Percentiles rank a stretch among this genome's conserved stretches.
Evolutionary conservation across 2,888 invertebrate species (phyloP).

Genomic region (Actias luna): DNA sequence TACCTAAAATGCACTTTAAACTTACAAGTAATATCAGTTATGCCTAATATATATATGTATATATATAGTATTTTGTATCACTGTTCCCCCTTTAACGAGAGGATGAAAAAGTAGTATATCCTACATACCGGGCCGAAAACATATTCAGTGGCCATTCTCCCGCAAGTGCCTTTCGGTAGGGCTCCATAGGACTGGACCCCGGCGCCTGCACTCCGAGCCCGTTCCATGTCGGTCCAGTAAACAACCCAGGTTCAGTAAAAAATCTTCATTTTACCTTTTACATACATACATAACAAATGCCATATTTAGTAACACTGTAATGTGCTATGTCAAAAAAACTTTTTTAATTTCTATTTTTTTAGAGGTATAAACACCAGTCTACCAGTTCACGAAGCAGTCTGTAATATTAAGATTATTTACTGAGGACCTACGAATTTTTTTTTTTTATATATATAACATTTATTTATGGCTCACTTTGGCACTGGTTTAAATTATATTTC

Average conservation of each 20-base stretch:
- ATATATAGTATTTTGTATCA: slow-evolving; percentile 70
- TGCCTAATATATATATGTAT: no score
- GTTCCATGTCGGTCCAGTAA: neutral
- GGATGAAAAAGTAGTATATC: slow-evolving; percentile 62
- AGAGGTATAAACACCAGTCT: slow-evolving; percentile 75
- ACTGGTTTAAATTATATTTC: slow-evolving; percentile 60
- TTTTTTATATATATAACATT: slow-evolving; percentile 40
- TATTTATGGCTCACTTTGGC: slow-evolving; percentile 80
- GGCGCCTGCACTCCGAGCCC: slow-evolving; percentile 19
- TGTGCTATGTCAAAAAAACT: slow-evolving; percentile 56
- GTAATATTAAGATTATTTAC: slow-evolving; percentile 71
- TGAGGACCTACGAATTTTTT: slow-evolving; percentile 66
- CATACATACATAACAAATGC: slow-evolving; percentile 52
- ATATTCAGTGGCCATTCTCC: slow-evolving; percentile 76
- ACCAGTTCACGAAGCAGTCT: slow-evolving; percentile 77
- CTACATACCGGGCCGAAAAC: slow-evolving; percentile 79
- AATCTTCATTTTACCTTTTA: slow-evolving; percentile 50
- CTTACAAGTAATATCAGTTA: slow-evolving; percentile 69
- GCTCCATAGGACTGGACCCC: no score
- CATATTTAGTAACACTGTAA: slow-evolving; percentile 59
- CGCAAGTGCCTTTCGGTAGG: slow-evolving; percentile 45
- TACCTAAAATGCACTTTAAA: slow-evolving; percentile 67
- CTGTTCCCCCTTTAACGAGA: slow-evolving; percentile 53
- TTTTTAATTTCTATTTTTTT: no score
- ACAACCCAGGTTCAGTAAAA: slow-evolving; percentile 70